Conservation (phyloP, 2,797 vertebrate species). For the Acridotheres tristis region DNA sequence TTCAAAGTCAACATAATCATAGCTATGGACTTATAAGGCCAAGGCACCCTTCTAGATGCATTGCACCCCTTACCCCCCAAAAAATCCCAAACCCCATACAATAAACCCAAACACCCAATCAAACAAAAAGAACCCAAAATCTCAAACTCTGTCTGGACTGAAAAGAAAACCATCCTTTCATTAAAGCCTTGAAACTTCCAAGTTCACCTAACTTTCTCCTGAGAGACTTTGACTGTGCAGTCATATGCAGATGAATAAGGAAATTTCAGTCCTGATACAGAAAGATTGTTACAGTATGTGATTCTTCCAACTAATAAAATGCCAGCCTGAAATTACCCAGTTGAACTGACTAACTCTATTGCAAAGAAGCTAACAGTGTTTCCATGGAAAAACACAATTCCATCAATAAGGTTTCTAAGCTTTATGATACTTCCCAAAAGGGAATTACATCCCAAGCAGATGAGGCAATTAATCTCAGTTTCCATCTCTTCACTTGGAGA, state of each 20-base stretch:
- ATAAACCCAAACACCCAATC: neutral
- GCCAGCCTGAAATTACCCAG: neutral
- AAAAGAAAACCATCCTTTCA: neutral
- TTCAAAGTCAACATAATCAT: neutral
- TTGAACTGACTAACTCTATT: neutral
- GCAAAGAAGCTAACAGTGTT: neutral
- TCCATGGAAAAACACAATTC: neutral
- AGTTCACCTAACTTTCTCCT: neutral
- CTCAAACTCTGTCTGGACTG: neutral
- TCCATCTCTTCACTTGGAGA: neutral
- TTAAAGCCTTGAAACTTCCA: neutral
- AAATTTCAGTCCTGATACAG: neutral
- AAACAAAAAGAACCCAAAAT: neutral
- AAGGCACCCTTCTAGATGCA: neutral
- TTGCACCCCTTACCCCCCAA: accelerated
- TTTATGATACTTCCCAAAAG: neutral
- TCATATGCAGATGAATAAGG: neutral
- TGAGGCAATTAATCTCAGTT: conserved; percentile 26
- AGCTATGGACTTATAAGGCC: neutral
- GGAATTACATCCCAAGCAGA: neutral
- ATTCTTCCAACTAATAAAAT: neutral
- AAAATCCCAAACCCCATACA: neutral
- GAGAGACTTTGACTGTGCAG: neutral
- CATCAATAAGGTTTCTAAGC: neutral
- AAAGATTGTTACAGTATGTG: neutral